A percentile compares a stretch with the other conserved stretches of the same genome.
phyloP scores from a whole-genome alignment of 2,113 vertebrate species.

The Cyanoramphus novaezelandiae region DNA sequence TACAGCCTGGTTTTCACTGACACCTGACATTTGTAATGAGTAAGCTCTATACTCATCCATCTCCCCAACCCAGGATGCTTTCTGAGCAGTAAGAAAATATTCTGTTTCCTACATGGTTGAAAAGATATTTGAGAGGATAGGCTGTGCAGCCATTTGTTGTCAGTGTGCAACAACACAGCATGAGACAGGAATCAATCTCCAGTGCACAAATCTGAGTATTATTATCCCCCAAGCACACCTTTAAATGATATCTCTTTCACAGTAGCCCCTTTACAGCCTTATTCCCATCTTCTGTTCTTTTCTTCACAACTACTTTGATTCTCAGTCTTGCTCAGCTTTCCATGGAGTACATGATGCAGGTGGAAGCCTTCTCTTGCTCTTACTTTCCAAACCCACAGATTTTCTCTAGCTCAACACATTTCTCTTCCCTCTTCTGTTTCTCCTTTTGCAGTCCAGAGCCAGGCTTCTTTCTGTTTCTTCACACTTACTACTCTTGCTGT shows the following conservation, averaged over 20 bases:
- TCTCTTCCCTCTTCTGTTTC: not conserved
- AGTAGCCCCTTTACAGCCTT: not conserved
- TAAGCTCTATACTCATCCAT: not conserved
- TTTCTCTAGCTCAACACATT: not conserved
- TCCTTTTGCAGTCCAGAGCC: not conserved
- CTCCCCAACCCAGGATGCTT: not conserved
- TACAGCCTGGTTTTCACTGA: not conserved
- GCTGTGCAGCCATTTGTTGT: not conserved
- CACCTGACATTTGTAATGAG: not conserved
- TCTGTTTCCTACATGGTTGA: not conserved
- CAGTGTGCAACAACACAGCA: not conserved
- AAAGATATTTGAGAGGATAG: not conserved
- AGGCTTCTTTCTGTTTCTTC: slow-evolving; percentile 14
- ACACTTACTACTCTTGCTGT: not conserved
- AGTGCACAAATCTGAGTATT: not conserved
- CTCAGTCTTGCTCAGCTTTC: not conserved
- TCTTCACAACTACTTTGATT: not conserved
- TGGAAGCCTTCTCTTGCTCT: not conserved
- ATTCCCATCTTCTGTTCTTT: not conserved
- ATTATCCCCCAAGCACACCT: not conserved
- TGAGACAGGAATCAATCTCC: not conserved
- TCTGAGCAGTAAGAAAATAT: not conserved
- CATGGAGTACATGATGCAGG: not conserved
- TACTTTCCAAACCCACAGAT: not conserved
- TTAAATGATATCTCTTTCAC: not conserved